These are phyloP conservation scores for Sipha flava DNA, from an alignment of 1,140 invertebrate species.

Conservation along the genomic window DNA sequence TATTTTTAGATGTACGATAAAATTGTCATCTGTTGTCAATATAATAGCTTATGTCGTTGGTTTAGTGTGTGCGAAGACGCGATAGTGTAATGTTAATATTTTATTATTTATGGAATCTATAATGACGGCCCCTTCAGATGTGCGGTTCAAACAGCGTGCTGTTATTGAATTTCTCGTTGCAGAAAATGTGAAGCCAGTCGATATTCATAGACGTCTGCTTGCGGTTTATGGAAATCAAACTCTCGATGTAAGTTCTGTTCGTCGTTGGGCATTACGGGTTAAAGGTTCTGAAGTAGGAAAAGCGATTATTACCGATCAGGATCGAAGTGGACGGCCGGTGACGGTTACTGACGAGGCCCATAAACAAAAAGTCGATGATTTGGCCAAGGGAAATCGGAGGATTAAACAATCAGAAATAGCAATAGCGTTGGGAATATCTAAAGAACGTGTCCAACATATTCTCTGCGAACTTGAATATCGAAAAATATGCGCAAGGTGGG, in stretches of 20 bases:
- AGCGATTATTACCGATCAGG: not conserved
- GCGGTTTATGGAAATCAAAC: not conserved
- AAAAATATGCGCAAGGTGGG: constrained; percentile 12
- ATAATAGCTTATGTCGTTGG: not conserved
- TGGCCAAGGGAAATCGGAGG: not conserved
- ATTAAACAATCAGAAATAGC: not conserved
- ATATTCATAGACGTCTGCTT: not conserved
- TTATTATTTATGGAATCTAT: not conserved
- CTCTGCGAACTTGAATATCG: too few species aligned
- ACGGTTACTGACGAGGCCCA: not conserved
- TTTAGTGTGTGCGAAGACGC: not conserved
- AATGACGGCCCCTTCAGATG: not conserved
- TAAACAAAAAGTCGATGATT: too few species aligned
- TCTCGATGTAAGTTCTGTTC: not conserved
- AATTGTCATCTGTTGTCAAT: not conserved
- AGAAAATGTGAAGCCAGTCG: not conserved
- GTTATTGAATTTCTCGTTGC: not conserved
- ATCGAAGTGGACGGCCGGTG: not conserved
- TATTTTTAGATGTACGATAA: not conserved
- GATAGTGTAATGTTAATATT: not conserved
- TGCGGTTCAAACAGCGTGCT: not conserved
- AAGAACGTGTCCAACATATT: too few species aligned
- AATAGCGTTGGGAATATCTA: not conserved
- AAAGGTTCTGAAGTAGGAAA: not conserved
- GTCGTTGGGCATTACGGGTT: not conserved